These are phyloP conservation scores for Anoplius nigerrimus DNA, from an alignment of 2,888 invertebrate species.

Conservation along the genomic window DNA sequence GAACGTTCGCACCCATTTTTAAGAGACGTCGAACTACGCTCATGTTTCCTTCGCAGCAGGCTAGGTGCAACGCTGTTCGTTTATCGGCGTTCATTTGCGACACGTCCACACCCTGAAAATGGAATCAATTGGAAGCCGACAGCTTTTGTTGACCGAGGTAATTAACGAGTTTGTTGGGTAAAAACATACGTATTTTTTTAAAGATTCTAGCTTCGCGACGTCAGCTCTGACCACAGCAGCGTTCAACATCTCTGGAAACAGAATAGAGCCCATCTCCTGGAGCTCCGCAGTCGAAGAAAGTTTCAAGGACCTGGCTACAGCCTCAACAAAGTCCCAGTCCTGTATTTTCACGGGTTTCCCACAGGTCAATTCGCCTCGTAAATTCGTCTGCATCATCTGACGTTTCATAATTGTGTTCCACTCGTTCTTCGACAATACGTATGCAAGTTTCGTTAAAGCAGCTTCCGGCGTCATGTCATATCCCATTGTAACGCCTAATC, in stretches of 20 bases:
- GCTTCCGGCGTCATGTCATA: slow-evolving; percentile 96
- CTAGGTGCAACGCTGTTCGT: slow-evolving; percentile 88
- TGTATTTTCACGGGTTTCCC: slow-evolving; percentile 65
- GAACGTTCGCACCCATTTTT: slow-evolving; percentile 88
- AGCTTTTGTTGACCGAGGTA: too few species aligned
- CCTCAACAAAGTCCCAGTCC: slow-evolving; percentile 78
- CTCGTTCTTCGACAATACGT: slow-evolving; percentile 88
- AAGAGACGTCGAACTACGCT: slow-evolving; percentile 84
- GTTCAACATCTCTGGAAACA: slow-evolving; percentile 84
- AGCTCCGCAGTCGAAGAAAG: slow-evolving; percentile 78
- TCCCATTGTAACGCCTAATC: slow-evolving; percentile 85
- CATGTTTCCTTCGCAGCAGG: slow-evolving; percentile 83
- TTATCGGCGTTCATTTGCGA: slow-evolving; percentile 85
- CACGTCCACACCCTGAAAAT: slow-evolving; percentile 84
- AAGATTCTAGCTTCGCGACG: slow-evolving; percentile 76
- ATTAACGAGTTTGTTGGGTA: too few species aligned
- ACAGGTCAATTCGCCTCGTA: slow-evolving; percentile 88
- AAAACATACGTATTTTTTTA: slow-evolving; percentile 71
- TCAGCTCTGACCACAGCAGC: slow-evolving; percentile 79
- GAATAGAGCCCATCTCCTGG: slow-evolving; percentile 77
- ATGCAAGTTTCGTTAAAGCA: slow-evolving; percentile 92
- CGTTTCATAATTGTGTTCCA: slow-evolving; percentile 81
- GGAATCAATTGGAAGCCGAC: too few species aligned
- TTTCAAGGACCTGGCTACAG: slow-evolving; percentile 78
- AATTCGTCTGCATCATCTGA: slow-evolving; percentile 85